Base-by-base conservation (phyloP, 2,888 invertebrate genomes). In the Aphrophora alni region DNA sequence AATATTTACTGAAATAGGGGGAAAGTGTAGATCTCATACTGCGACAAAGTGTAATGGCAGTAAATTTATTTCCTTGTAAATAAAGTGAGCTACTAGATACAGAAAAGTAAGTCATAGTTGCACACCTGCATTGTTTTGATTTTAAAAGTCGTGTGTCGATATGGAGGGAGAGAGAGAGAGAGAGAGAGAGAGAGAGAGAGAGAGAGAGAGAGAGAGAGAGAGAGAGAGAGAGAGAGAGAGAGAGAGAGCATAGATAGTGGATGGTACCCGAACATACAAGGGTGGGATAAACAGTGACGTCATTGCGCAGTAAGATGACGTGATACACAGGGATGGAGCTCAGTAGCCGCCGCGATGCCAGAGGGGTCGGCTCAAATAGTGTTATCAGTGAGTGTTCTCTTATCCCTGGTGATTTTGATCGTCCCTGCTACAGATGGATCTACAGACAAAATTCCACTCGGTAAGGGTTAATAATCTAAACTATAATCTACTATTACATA, bases 171-270 rank as follows among this genome's bases (percentile, higher is more conserved):
- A n/a, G n/a, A n/a, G n/a, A n/a, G n/a, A n/a, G n/a, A n/a, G n/a
- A n/a, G n/a, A n/a, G n/a, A n/a, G n/a, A n/a, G n/a, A n/a, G n/a
- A n/a, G n/a, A n/a, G n/a, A n/a, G n/a, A n/a, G n/a, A n/a, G n/a
- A n/a, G n/a, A n/a, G n/a, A n/a, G n/a, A n/a, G n/a, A n/a, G n/a
- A n/a, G n/a, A n/a, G n/a, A n/a, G n/a, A n/a, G n/a, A n/a, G n/a
- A n/a, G n/a, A n/a, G n/a, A n/a, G n/a, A n/a, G n/a, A n/a, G n/a
- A n/a, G n/a, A n/a, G n/a, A n/a, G n/a, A n/a, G n/a, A n/a, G n/a
- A n/a, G n/a, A n/a, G n/a, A n/a, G n/a, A n/a, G n/a, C 59, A 21
- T n/a, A 59, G 59, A 59, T 59, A 59, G 59, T 59, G 59, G 59
- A 59, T 59, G 21, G 59, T 21, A 59, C 21, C 59, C n/a, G 21